Evolutionary conservation across 1,140 invertebrate species (phyloP).

Genomic region (Pteromalus puparum): DNA sequence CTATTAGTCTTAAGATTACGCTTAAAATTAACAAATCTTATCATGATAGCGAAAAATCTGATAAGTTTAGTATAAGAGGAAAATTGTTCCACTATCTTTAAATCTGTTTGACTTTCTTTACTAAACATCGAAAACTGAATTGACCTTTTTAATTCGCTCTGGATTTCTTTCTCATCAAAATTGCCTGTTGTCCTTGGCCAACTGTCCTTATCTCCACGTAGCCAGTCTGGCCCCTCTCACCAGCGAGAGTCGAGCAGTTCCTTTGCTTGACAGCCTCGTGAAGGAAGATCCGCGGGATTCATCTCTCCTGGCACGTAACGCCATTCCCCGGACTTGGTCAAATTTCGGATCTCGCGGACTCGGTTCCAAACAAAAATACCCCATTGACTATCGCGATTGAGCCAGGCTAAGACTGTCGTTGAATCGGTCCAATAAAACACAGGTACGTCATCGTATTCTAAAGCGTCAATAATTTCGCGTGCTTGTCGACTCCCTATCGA

Average conservation of each 20-base stretch:
- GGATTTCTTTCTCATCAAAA: slow-evolving; percentile 48
- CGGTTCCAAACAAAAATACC: slow-evolving; percentile 49
- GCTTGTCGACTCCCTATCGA: slow-evolving; percentile 62
- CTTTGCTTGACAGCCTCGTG: slow-evolving; percentile 65
- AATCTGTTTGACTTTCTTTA: slow-evolving; percentile 14
- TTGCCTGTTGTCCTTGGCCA: slow-evolving; percentile 52
- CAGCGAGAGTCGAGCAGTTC: slow-evolving; percentile 63
- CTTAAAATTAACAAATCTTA: slow-evolving; percentile 57
- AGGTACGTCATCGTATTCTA: slow-evolving; percentile 43
- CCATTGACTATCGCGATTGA: slow-evolving; percentile 50
- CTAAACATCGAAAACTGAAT: slow-evolving; percentile 20
- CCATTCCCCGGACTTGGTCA: slow-evolving; percentile 22
- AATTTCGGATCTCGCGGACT: slow-evolving; percentile 43
- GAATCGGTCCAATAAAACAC: slow-evolving; percentile 39
- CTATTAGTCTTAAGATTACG: slow-evolving; percentile 26
- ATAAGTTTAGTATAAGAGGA: slow-evolving; percentile 57
- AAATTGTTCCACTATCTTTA: slow-evolving; percentile 53
- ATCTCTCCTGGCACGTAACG: slow-evolving; percentile 43
- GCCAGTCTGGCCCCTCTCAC: slow-evolving; percentile 68
- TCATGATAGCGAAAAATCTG: slow-evolving; percentile 58
- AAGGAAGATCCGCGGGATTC: slow-evolving; percentile 57
- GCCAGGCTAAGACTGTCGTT: slow-evolving; percentile 49
- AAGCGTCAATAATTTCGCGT: slow-evolving; percentile 41
- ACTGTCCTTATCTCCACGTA: slow-evolving; percentile 45
- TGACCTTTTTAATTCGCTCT: slow-evolving; percentile 48